Base-by-base conservation (phyloP, 1,140 invertebrate species). In the fruit fly (Drosophila melanogaster) region DNA sequence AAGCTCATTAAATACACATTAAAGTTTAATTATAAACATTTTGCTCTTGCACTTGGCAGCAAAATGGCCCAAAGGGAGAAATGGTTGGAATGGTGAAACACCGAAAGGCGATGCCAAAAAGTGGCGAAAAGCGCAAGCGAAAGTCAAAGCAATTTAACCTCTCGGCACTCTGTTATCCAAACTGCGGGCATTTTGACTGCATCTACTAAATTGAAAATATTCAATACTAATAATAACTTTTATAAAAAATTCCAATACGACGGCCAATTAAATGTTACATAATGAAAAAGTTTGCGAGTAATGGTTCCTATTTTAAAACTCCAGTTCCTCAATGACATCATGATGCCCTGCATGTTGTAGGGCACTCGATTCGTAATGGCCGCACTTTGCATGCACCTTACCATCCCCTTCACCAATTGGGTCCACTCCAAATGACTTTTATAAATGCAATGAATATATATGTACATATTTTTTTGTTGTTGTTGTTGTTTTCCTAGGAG, bases 21-120 rank as follows among this genome's bases (percentile, higher is more conserved):
- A 87, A 87, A 84, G 84, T 89, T 87, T 87, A 87, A 87, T 87
- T 87, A 87, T 87, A 87, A 87, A 87, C 79, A 87, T 87, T 87
- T 84, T 87, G 85, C 79, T 69, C 79, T 84, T 84, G 84, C 84
- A 87, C 72, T 87, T 89, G 84, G 67, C 84, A 84, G 53, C 60
- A 54, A 78, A 78, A 81, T 81, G 77, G 71, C 76, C 65, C 61
- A 58, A 74, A 78, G 55, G 54, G 69, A 75, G 19, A 30, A 60
- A 60, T 46, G 50, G 59, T 35, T 33, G 11, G 11, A 3, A 24
- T 7, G 41, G 58, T 8, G 62, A 22, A 24, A 15, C 40, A 37
- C 56, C 15, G 62, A 14, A 17, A 30, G 62, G 59, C 43, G 37
- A 58, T 49, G 76, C 67, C 72, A 74, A 81, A 81, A 77, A 78